A percentile compares a stretch with the other conserved stretches of the same genome.
Conservation (phyloP, 2,797 vertebrate genomes). For the Menidia menidia region DNA sequence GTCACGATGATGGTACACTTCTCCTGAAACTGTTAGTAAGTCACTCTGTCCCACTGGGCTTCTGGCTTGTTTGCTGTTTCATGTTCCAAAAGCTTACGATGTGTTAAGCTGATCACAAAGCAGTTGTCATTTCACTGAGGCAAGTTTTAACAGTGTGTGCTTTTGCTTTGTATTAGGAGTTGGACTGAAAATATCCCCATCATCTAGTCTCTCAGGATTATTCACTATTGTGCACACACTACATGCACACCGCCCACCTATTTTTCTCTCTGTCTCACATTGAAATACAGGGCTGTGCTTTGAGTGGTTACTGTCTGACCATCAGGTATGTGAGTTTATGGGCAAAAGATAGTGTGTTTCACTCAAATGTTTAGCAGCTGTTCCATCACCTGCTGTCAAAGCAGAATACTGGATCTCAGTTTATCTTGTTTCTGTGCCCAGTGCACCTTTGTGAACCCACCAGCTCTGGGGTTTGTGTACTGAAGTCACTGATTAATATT, state of each 20-base stretch:
- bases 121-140: conserved; percentile 11
- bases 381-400: background rate
- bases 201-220: background rate
- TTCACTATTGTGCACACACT: background rate
- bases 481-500: conserved; percentile 12
- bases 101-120: conserved; percentile 1
- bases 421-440: background rate
- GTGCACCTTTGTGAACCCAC: background rate
- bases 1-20: conserved; percentile 6
- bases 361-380: background rate
- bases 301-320: background rate
- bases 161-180: conserved; percentile 1
- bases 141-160: background rate
- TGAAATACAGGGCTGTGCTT: conserved; percentile 2
- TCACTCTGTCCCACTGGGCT: background rate
- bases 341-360: background rate
- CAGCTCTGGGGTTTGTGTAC: conserved; percentile 3
- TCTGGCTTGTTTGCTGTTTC: conserved; percentile 4
- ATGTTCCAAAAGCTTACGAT: background rate
- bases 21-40: background rate
- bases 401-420: too few relatives aligned
- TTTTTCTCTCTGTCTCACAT: background rate
- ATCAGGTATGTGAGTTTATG: background rate
- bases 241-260: background rate
- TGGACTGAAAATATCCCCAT: conserved; percentile 16